These are phyloP conservation scores for Pachyuromys duprasi DNA, from an alignment of 2,797 vertebrate species.

Conservation along the genomic window DNA sequence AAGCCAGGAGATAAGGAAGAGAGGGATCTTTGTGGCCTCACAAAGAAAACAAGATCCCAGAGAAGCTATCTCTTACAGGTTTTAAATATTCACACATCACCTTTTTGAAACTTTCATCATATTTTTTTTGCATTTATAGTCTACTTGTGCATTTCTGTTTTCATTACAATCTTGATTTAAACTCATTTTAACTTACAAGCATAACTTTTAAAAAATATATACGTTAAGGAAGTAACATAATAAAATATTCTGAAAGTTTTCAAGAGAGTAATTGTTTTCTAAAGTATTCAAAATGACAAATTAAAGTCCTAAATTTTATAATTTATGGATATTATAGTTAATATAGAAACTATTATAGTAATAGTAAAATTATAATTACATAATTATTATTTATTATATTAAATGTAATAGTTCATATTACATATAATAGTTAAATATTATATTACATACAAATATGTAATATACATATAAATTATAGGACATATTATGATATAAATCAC, in stretches of 20 bases:
- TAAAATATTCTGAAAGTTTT: neutral
- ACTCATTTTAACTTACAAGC: neutral
- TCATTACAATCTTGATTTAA: neutral
- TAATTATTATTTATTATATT: neutral
- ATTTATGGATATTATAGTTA: neutral
- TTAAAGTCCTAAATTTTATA: neutral
- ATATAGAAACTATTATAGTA: neutral
- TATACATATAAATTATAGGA: neutral
- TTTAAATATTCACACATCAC: neutral
- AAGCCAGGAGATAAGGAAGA: neutral
- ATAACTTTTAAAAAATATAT: neutral
- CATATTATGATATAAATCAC: neutral
- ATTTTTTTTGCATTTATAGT: neutral
- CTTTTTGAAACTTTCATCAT: conserved; percentile 2
- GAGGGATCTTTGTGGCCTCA: neutral
- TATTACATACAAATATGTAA: neutral
- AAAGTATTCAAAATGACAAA: neutral
- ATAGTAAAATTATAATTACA: neutral
- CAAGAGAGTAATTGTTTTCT: neutral
- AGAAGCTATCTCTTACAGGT: neutral
- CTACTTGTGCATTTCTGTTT: neutral
- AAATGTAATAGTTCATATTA: neutral
- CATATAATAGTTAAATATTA: neutral
- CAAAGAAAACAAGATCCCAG: neutral
- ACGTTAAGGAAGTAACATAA: neutral